A percentile compares a stretch with the other conserved stretches of the same genome.
These are phyloP conservation scores for Synanceia verrucosa DNA, from an alignment of 2,797 vertebrate species.

Conservation along the genomic window DNA sequence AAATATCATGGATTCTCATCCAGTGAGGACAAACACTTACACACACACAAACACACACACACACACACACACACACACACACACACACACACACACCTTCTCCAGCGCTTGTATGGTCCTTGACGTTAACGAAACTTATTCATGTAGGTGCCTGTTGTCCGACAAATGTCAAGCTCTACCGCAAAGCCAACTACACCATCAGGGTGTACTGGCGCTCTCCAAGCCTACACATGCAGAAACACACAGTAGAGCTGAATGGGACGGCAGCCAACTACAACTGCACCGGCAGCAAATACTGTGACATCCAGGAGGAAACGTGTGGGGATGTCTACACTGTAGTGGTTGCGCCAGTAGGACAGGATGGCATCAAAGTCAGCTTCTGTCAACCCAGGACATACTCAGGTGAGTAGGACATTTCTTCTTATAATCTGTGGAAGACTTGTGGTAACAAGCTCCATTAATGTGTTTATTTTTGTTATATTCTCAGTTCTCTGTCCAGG, in stretches of 20 bases:
- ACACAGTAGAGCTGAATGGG: conserved; percentile 84
- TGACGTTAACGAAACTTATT: background rate
- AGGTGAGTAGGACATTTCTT: conserved; percentile 76
- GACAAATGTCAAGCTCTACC: conserved; percentile 88
- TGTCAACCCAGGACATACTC: conserved; percentile 90
- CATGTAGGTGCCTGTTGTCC: conserved; percentile 91
- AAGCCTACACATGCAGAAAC: conserved; percentile 72
- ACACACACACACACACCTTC: no score
- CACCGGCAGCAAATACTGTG: conserved; percentile 83
- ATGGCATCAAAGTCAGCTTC: conserved; percentile 83
- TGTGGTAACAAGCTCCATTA: background rate
- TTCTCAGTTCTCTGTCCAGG: conserved; percentile 90
- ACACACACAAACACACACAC: background rate
- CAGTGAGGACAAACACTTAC: conserved; percentile 78
- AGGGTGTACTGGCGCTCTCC: conserved; percentile 87
- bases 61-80: background rate
- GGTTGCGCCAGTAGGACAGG: conserved; percentile 82
- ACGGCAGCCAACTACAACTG: conserved; percentile 90
- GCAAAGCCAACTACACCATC: conserved; percentile 82
- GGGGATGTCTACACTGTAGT: conserved; percentile 90
- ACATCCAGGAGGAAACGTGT: conserved; percentile 84
- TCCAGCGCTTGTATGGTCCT: no score
- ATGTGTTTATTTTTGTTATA: conserved; percentile 44
- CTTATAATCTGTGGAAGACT: background rate
- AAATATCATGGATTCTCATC: conserved; percentile 87